Evolutionary conservation across 2,797 vertebrate species (phyloP), one percentile per base, ranked within the genome.

Genomic region (Brotula barbata): DNA sequence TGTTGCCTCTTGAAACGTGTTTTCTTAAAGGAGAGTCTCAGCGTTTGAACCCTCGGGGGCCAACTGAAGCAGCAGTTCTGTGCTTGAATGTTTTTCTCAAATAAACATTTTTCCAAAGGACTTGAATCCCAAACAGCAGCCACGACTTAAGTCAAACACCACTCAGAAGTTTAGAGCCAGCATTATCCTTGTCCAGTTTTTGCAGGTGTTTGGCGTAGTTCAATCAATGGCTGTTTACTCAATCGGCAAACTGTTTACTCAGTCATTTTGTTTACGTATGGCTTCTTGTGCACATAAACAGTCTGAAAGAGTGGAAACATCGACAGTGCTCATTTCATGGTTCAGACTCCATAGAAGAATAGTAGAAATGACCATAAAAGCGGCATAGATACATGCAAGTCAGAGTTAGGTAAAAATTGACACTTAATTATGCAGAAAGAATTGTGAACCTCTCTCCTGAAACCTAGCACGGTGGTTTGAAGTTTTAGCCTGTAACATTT

Each of bases 81-180:
- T 72, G 73, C 76, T 75, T 81, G 23, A 65, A 64, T 76, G 50
- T 78, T 71, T 76, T 75, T 69, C 72, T 75, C 55, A 85, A 88
- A 88, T 88, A 88, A 89, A 89, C 83, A 83, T 80, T 81, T 86
- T 85, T 85, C 76, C 80, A 84, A 80, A 86, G 85, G 78, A 89
- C 83, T 75, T 75, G 70, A 86, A 85, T 88, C 78, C 73, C 78
- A 87, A 89, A 87, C 87, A 86, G 83, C 87, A 89, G 86, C 88
- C 69, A 48, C 64, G 45, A 80, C 66, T 81, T 66, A 64, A 87
- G 80, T 86, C 86, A 87, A 88, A 85, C 85, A 88, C 54, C 77
- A 80, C 81, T 87, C 79, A 56, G 67, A 71, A 43, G 66, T 72
- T 82, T 75, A 46, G 74, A 74, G 60, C 66, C 71, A 70, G 62